These are phyloP conservation scores for Folsomia manolachei DNA, from an alignment of 2,888 invertebrate genomes.

Conservation along the genomic window DNA sequence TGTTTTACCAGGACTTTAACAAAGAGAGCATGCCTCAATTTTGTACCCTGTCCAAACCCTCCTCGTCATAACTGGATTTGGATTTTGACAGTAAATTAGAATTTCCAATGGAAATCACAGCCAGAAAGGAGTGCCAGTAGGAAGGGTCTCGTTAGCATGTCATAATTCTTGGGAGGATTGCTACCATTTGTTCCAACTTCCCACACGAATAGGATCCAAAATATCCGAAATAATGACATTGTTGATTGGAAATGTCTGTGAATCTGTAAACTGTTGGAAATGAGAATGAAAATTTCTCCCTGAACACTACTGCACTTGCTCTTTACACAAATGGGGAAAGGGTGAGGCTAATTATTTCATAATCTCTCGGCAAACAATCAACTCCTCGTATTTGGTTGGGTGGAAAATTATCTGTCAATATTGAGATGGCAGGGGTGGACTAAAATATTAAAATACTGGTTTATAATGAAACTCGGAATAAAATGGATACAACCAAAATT, in stretches of 20 bases:
- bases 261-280: not conserved
- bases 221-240: conserved; percentile 1
- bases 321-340: conserved; percentile 3
- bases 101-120: no score
- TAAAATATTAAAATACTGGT: no score
- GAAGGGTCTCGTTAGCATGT: not conserved
- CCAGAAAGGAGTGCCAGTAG: not conserved
- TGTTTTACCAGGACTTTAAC: no score
- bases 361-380: conserved; percentile 12
- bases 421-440: not conserved
- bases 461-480: no score
- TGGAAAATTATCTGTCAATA: conserved; percentile 12
- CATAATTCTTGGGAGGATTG: not conserved
- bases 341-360: conserved; percentile 16
- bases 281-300: not conserved
- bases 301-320: no score
- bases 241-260: no score
- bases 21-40: no score
- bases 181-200: conserved; percentile 5
- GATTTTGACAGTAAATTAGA: not conserved
- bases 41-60: no score
- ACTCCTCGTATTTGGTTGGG: not conserved
- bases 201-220: not conserved
- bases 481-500: no score
- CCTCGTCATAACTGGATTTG: not conserved